Conservation (phyloP, 1,140 invertebrate species). For the Chironomus tepperi region DNA sequence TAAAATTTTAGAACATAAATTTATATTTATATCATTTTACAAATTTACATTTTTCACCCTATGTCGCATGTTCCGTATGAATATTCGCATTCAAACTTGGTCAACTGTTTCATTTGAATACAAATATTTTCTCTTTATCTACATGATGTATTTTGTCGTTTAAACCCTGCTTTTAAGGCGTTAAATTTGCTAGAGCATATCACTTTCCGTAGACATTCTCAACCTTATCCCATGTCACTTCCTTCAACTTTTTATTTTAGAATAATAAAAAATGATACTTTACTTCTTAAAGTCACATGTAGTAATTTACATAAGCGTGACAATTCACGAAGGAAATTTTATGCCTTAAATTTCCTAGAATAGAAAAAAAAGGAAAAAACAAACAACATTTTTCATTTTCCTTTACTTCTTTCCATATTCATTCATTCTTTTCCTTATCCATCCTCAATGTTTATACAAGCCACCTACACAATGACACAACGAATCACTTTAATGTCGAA, state of each 20-base stretch:
- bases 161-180: too few relatives aligned
- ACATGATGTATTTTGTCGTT: too few relatives aligned
- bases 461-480: neutral
- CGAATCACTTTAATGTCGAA: slow-evolving; percentile 18
- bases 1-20: too few relatives aligned
- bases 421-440: neutral
- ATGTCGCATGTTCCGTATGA: too few relatives aligned
- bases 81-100: too few relatives aligned
- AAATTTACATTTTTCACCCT: too few relatives aligned
- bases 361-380: neutral
- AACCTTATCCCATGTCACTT: neutral
- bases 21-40: too few relatives aligned
- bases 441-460: neutral
- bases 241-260: neutral
- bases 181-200: too few relatives aligned
- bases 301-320: slow-evolving; percentile 13
- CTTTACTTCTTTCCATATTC: neutral
- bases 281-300: neutral
- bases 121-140: too few relatives aligned
- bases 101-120: too few relatives aligned
- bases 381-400: neutral
- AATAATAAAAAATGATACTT: neutral
- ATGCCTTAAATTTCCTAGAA: too few relatives aligned
- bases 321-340: neutral
- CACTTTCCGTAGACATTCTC: neutral